phyloP scores from a whole-genome alignment of 2,113 vertebrate species.

The Epinephelus cyanopodus region DNA sequence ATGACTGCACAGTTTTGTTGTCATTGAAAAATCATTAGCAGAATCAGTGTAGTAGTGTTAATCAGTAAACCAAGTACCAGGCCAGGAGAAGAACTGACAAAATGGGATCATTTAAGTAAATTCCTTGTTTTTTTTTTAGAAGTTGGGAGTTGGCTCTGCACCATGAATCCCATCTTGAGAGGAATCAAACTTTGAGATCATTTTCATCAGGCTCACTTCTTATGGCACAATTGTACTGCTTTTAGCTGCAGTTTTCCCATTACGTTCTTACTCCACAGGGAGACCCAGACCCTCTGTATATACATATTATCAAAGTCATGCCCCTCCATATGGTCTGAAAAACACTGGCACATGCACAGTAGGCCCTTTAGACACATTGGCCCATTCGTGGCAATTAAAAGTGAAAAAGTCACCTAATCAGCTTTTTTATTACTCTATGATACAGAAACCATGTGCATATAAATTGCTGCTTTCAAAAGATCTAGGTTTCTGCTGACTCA shows the following conservation, averaged over 20 bases:
- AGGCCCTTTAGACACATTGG: constrained; percentile 28
- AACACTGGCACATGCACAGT: constrained; percentile 22
- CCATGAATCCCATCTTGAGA: background rate
- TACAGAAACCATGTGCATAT: constrained; percentile 47
- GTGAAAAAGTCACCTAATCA: constrained; percentile 52
- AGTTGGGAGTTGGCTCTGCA: background rate
- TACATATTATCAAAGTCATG: constrained; percentile 47
- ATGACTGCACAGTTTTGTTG: constrained; percentile 20
- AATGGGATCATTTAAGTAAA: background rate
- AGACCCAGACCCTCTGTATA: constrained; percentile 22
- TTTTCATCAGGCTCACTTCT: constrained; percentile 14
- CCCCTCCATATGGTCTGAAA: constrained; percentile 37
- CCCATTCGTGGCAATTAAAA: constrained; percentile 68
- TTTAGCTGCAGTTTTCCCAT: constrained; percentile 20
- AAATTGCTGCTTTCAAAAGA: constrained; percentile 57
- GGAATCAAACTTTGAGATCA: background rate
- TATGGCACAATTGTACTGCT: constrained; percentile 12
- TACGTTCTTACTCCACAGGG: constrained; percentile 5
- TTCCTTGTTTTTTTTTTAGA: background rate
- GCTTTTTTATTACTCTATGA: constrained; percentile 55
- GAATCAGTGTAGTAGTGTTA: background rate
- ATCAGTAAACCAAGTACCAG: constrained; percentile 6
- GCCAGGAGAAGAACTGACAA: background rate
- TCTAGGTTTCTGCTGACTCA: constrained; percentile 60
- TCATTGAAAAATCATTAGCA: constrained; percentile 7